phyloP scores from a whole-genome alignment of 2,113 vertebrate genomes.

The Numida meleagris region DNA sequence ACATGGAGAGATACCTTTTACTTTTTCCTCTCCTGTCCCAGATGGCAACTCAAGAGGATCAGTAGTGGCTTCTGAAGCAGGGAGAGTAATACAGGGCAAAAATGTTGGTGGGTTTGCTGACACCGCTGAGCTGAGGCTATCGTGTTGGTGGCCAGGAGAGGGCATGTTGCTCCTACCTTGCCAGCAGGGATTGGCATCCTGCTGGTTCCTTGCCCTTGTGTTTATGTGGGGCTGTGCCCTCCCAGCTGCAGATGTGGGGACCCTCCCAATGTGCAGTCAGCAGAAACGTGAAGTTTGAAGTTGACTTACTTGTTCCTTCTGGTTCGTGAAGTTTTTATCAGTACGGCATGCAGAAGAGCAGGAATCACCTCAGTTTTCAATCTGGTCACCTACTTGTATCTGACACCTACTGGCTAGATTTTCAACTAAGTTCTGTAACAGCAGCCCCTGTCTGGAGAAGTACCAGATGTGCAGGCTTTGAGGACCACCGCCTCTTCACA shows the following conservation, averaged over 20 bases:
- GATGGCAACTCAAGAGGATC: not conserved
- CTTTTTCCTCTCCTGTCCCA: no score
- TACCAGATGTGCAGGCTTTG: not conserved
- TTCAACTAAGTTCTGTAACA: not conserved
- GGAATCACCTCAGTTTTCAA: not conserved
- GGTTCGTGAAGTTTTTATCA: not conserved
- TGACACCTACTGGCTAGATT: no score
- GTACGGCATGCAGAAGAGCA: not conserved
- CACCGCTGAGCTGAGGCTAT: not conserved
- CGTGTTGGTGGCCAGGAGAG: not conserved
- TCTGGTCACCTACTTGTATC: not conserved
- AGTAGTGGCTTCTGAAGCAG: not conserved
- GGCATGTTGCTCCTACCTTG: fast-evolving
- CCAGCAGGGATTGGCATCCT: not conserved
- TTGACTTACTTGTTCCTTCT: not conserved
- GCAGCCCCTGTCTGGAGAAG: not conserved
- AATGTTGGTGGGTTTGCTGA: not conserved
- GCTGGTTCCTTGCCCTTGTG: not conserved
- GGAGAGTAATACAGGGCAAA: not conserved
- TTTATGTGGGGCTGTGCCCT: not conserved
- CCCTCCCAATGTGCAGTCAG: not conserved
- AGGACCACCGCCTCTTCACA: not conserved
- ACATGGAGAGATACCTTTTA: not conserved
- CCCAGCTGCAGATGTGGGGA: not conserved
- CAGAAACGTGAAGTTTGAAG: not conserved